Base-by-base conservation (phyloP, 2,797 vertebrate species). In the Calcarius lapponicus region DNA sequence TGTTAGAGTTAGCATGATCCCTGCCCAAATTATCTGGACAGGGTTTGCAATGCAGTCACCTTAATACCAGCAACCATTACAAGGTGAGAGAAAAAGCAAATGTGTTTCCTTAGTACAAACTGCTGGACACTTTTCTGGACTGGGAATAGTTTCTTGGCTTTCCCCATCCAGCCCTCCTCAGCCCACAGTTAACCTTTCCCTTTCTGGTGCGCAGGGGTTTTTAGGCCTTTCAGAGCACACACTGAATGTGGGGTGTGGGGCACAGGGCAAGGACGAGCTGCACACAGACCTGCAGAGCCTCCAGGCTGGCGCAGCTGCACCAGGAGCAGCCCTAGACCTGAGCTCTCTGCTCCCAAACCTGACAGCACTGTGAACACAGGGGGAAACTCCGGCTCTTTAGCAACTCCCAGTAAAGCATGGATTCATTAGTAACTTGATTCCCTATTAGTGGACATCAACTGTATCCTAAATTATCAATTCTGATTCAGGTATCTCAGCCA, bases 51-150 rank as follows among this genome's bases (percentile, higher is more conserved):
- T 20, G 42, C 54, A 69, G 62, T 57, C 58, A 38, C 76, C 66
- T 95, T n/a, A 61, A 81, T 48, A 45, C 57, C 36, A 71, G 32
- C 24, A 57, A 58, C 74, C 22, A 61, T 78, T 83, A 43, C 1
- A 84, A 88, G 69, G 76, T 69, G 67, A 81, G 82, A 90, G 50
- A 28, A 74, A 92, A 83, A 62, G 31, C 58, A 90, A 89, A 69
- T 18, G 6, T 48, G 43, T 80, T 90, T 85, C 81, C 61, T 56
- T 47, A 74, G 57, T 32, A 43, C 60, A 73, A 87, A 47, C 32
- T 57, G 9, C 45, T 15, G 45, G 61, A 45, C 53, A 74, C 48
- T 65, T 86, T 92, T 91, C 87, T 91, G 64, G 56, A 50, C 47
- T 47, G n/a, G 50, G 32, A 89, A 80, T 28, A 11, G 34, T 61